Conservation (phyloP, 1,140 invertebrate species). For the Drosophila pallidifrons region DNA sequence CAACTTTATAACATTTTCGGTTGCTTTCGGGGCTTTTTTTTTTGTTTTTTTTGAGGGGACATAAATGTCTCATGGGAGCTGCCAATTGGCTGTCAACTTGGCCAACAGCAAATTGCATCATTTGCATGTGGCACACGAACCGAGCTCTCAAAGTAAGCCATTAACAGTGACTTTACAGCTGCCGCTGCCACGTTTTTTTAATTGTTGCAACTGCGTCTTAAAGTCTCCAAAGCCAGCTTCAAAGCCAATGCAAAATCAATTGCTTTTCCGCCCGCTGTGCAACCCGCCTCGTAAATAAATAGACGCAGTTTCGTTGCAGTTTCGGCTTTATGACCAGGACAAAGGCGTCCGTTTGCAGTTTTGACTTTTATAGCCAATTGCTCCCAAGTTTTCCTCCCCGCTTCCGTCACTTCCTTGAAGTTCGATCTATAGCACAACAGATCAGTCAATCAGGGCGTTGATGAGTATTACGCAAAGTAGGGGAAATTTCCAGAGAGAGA, state of each 20-base stretch:
- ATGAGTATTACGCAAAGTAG: slow-evolving; percentile 23
- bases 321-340: slow-evolving; percentile 67
- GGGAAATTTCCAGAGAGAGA: slow-evolving; percentile 21
- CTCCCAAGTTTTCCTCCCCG: not conserved
- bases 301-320: slow-evolving; percentile 35
- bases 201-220: slow-evolving; percentile 61
- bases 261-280: slow-evolving; percentile 71
- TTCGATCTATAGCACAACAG: slow-evolving; percentile 8
- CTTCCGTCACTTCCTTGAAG: not conserved
- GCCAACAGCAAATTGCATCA: slow-evolving; percentile 62
- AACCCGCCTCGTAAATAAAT: slow-evolving; percentile 72
- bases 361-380: slow-evolving; percentile 67
- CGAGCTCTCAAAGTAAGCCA: slow-evolving; percentile 58
- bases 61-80: slow-evolving; percentile 33
- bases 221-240: slow-evolving; percentile 2
- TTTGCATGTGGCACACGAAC: slow-evolving; percentile 45
- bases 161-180: slow-evolving; percentile 72
- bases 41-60: not conserved
- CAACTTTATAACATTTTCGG: slow-evolving; percentile 64
- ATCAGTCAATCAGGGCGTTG: slow-evolving; percentile 43
- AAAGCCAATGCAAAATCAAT: slow-evolving; percentile 62
- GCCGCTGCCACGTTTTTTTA: slow-evolving; percentile 64
- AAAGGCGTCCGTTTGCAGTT: slow-evolving; percentile 66
- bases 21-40: not conserved
- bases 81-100: slow-evolving; percentile 66